phyloP scores from a whole-genome alignment of 2,888 invertebrate species.

The Azorinus chamasolen region DNA sequence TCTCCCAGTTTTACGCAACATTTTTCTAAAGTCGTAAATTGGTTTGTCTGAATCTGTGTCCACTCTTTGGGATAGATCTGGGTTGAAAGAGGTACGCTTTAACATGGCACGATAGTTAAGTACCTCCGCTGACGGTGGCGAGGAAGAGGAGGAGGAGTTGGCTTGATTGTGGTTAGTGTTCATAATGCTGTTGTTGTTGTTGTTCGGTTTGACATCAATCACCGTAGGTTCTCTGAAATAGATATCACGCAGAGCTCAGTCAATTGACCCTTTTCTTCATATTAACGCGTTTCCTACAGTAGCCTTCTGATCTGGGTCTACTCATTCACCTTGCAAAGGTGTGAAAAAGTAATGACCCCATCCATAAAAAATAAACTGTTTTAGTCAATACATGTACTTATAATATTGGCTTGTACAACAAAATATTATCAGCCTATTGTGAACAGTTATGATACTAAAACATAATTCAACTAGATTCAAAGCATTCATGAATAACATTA shows the following conservation, averaged over 20 bases:
- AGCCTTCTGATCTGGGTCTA: no score
- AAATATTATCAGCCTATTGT: no score
- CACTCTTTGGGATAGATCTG: conserved; percentile 46
- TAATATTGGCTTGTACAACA: no score
- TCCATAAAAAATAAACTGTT: no score
- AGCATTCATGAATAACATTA: no score
- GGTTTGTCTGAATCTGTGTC: conserved; percentile 47
- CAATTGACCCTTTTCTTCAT: no score
- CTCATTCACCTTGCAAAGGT: no score
- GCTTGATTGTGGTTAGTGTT: conserved; percentile 33
- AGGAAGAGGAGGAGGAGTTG: conserved; percentile 10
- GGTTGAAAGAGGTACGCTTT: conserved; percentile 58
- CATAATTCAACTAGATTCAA: no score
- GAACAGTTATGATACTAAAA: no score
- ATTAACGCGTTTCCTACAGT: no score
- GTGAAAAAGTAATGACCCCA: no score
- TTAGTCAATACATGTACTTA: no score
- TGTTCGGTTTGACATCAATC: conserved; percentile 34
- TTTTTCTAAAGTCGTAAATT: conserved; percentile 55
- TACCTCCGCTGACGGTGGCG: conserved; percentile 21
- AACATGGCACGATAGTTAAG: conserved; percentile 68
- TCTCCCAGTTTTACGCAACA: conserved; percentile 56
- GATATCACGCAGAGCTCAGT: neutral
- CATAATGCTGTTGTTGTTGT: conserved; percentile 25
- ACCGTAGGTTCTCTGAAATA: conserved; percentile 56